Evolutionary conservation across 2,888 invertebrate genomes (phyloP).

Genomic region (Mesochorus sp.): DNA sequence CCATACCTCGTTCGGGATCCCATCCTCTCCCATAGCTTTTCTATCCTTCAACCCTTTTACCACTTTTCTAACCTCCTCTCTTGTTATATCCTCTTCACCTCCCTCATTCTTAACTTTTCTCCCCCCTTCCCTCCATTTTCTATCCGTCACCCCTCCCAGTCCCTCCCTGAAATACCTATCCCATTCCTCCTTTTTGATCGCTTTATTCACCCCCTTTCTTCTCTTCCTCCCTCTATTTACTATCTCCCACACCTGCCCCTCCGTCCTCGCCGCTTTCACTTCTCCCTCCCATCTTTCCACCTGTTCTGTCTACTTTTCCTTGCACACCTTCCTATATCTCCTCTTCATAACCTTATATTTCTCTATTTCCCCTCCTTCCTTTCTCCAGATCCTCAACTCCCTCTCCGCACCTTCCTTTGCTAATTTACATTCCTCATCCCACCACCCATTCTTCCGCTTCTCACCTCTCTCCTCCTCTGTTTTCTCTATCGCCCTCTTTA

Average conservation of each 20-base stretch:
- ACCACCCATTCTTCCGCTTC: conserved; percentile 24
- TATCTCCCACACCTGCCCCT: neutral
- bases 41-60: neutral
- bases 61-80: neutral
- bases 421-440: conserved; percentile 1
- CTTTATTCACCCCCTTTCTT: neutral
- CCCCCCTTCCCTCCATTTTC: neutral
- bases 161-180: conserved; percentile 5
- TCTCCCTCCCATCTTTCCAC: neutral
- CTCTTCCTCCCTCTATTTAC: neutral
- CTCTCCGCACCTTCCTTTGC: neutral
- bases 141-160: neutral
- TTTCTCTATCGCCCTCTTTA: neutral
- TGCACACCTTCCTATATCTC: conserved; percentile 20
- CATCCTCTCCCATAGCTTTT: conserved; percentile 19
- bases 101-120: neutral
- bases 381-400: neutral
- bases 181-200: neutral
- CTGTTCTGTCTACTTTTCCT: conserved; percentile 18
- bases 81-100: neutral
- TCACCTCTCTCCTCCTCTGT: neutral
- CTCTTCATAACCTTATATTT: neutral
- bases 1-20: conserved; percentile 14
- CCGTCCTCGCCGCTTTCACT: conserved; percentile 1
- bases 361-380: conserved; percentile 4